phyloP scores from a whole-genome alignment of 2,113 vertebrate species.

The Poicephalus meyeri region DNA sequence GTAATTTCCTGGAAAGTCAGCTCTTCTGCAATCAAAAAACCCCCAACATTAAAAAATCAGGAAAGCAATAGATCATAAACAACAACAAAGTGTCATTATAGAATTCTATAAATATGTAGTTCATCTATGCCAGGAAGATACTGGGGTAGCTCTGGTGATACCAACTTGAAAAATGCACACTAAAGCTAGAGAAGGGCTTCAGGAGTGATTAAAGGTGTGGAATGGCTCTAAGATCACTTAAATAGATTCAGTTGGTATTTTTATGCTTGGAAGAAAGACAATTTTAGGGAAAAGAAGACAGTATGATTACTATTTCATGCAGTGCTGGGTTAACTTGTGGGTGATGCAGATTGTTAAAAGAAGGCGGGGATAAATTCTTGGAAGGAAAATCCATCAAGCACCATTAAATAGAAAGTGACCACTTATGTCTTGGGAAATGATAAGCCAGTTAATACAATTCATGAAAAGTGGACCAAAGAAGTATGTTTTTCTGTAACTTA shows the following conservation, averaged over 20 bases:
- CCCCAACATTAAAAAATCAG: background rate
- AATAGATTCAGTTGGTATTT: background rate
- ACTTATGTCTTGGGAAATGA: accelerated
- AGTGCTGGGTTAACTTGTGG: background rate
- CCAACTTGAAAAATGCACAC: background rate
- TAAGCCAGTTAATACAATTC: background rate
- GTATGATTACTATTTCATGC: background rate
- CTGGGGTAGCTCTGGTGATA: background rate
- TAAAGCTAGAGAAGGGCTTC: background rate
- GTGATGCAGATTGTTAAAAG: background rate
- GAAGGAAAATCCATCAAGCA: background rate
- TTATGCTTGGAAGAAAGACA: background rate
- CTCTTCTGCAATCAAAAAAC: background rate
- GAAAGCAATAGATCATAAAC: background rate
- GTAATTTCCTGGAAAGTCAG: background rate
- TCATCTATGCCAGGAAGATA: background rate
- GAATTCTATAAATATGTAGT: background rate
- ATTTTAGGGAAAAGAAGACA: background rate
- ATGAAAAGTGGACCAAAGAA: background rate
- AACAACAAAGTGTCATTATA: background rate
- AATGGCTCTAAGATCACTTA: background rate
- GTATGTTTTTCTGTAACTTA: background rate
- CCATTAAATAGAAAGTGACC: background rate
- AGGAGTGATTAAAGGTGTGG: background rate
- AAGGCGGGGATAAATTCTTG: background rate